Base-by-base conservation (phyloP, 1,140 invertebrate genomes). In the Heliothis virescens region DNA sequence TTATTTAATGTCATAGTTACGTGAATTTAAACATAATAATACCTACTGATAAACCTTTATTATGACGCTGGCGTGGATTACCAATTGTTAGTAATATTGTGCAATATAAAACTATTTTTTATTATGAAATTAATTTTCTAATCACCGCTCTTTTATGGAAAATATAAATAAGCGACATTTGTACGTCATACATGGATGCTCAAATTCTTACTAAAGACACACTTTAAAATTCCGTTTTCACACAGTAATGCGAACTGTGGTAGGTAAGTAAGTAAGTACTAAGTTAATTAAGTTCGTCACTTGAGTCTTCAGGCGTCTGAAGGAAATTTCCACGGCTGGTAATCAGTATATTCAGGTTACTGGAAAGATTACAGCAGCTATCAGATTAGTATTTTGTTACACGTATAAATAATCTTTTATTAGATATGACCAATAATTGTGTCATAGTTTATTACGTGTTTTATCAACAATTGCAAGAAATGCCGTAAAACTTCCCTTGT, bases 271-370 rank as follows among this genome's bases (percentile, higher is more conserved):
- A 15, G 57, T 26, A 21, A 15, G 21, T 29, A 60, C 21, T 15
- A 3, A 29, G 21, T 18, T 18, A 15, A 50, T 21, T 67, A 47
- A 67, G 10, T 47, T 65, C 29, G 63, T 67, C 63, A 67, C 63
- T 48, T 67, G 63, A 67, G n/a, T 48, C 41, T 21, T 18, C 16
- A 67, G 16, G 12, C 63, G 41, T 29, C 57, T 48, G 63, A 48
- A 67, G 63, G 41, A 67, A 67, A 47, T 48, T 67, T 67, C 50
- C 47, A 63, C 34, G 26, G 12, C 29, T 13, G 15, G 50, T 53
- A 71, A 71, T 71, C 67, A 71, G 48, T 71, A 53, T 18, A 67
- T 67, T 67, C 18, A 67, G 63, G 63, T 48, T 47, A 47, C 41
- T 48, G 15, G 18, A 47, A 18, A 18, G 63, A 67, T 67, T 9